These are phyloP conservation scores for Tortricodes alternella DNA, from an alignment of 2,888 invertebrate species.

Conservation along the genomic window DNA sequence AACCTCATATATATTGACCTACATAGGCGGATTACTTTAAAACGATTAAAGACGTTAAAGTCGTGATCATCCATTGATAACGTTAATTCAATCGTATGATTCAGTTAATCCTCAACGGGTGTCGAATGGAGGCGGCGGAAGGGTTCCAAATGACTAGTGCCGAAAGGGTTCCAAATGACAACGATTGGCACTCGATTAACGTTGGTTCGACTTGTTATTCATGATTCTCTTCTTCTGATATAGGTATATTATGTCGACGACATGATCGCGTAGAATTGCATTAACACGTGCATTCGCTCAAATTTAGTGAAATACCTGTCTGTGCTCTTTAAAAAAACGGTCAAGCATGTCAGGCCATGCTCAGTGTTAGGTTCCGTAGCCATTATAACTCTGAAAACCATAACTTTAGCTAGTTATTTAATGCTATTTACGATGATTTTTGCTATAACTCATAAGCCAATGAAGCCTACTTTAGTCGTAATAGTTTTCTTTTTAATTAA, in stretches of 20 bases:
- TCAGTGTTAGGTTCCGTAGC: too few species aligned
- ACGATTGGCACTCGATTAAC: slow-evolving; percentile 29
- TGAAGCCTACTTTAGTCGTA: too few species aligned
- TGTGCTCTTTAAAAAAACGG: too few species aligned
- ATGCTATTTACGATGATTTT: too few species aligned
- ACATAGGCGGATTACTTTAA: slow-evolving; percentile 15
- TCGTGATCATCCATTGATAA: slow-evolving; percentile 21
- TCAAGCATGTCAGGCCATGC: too few species aligned
- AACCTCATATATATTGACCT: slow-evolving; percentile 7
- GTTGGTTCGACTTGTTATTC: slow-evolving; percentile 5
- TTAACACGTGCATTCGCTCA: too few species aligned
- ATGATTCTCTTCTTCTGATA: slow-evolving; percentile 17
- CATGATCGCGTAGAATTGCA: too few species aligned
- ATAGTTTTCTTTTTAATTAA: too few species aligned
- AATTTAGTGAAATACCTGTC: too few species aligned
- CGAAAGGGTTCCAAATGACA: slow-evolving; percentile 20
- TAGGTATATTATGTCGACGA: slow-evolving; percentile 16
- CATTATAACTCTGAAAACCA: too few species aligned
- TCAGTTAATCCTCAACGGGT: slow-evolving; percentile 9
- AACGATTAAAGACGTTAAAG: slow-evolving; percentile 17
- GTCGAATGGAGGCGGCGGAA: neutral
- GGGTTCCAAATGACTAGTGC: neutral
- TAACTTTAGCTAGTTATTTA: too few species aligned
- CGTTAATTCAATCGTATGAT: slow-evolving; percentile 26
- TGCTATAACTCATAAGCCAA: too few species aligned